A percentile compares a stretch with the other conserved stretches of the same genome.
phyloP scores from a whole-genome alignment of 2,113 vertebrate genomes.

The Macheiramphus alcinus region DNA sequence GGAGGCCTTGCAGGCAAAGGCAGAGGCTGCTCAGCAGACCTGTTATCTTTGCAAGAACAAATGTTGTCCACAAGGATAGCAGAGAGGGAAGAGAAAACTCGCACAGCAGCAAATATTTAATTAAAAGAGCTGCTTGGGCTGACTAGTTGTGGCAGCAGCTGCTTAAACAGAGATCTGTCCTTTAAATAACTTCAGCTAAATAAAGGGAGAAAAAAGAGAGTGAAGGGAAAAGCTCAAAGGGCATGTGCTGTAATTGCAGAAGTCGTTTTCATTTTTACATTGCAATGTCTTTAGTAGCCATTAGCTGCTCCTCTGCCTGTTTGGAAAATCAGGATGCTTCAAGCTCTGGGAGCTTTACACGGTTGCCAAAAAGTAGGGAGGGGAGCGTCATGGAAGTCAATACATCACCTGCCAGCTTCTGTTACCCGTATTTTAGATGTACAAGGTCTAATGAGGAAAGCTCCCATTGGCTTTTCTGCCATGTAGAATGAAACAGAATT shows the following conservation, averaged over 20 bases:
- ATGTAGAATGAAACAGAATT: rapidly evolving
- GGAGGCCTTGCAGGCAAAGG: background rate
- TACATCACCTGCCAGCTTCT: background rate
- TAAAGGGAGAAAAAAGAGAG: background rate
- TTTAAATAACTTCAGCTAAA: constrained; percentile 58
- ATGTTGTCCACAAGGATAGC: background rate
- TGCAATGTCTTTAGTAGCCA: background rate
- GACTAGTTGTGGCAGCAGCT: constrained; percentile 53
- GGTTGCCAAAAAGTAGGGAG: background rate
- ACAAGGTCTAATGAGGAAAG: background rate
- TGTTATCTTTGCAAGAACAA: constrained; percentile 35
- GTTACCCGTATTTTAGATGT: rapidly evolving
- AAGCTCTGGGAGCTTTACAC: background rate
- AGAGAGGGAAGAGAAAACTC: background rate
- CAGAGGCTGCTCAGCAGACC: background rate
- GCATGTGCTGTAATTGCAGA: background rate
- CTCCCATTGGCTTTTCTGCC: background rate
- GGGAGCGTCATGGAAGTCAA: background rate
- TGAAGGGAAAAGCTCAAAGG: constrained; percentile 10
- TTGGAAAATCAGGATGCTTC: background rate
- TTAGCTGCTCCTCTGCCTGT: background rate
- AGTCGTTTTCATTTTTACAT: background rate
- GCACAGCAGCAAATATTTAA: constrained; percentile 66
- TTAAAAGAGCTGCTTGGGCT: constrained; percentile 45
- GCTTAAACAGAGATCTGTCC: constrained; percentile 65